These are phyloP conservation scores for Aricia agestis DNA, from an alignment of 1,140 invertebrate species.

Conservation along the genomic window DNA sequence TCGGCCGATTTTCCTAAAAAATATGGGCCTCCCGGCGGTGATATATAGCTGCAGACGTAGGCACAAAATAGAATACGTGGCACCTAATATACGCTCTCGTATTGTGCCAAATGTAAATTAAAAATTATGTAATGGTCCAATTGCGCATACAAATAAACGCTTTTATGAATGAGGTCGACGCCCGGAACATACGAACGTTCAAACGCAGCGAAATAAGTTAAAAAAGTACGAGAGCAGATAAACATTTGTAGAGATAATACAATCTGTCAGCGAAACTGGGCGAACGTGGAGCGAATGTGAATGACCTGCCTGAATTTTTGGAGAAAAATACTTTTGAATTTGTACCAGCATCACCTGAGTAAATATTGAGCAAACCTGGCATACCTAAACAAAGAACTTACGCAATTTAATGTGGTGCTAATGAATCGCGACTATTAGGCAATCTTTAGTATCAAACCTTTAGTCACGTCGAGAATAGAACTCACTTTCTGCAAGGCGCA, in stretches of 20 bases:
- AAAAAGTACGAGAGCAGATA: background rate
- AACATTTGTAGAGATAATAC: background rate
- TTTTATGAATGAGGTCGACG: background rate
- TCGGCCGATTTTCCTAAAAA: background rate
- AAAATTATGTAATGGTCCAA: constrained; percentile 1
- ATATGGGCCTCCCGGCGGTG: background rate
- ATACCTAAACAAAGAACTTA: background rate
- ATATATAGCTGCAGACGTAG: background rate
- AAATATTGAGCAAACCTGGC: background rate
- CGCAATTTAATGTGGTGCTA: background rate
- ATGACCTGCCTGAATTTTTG: background rate
- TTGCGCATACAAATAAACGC: constrained; percentile 1
- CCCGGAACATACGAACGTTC: background rate
- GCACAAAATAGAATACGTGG: background rate
- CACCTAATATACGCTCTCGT: background rate
- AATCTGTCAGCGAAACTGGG: background rate
- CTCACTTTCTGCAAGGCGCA: no score
- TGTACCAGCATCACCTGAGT: background rate
- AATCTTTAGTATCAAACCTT: no score
- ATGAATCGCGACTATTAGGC: background rate
- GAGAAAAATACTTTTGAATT: background rate
- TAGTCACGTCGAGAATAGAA: no score
- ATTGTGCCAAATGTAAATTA: constrained; percentile 3
- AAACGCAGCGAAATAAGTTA: background rate
- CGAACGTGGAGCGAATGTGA: background rate